Conservation (phyloP, 2,797 vertebrate species). For the Chelon labrosus region DNA sequence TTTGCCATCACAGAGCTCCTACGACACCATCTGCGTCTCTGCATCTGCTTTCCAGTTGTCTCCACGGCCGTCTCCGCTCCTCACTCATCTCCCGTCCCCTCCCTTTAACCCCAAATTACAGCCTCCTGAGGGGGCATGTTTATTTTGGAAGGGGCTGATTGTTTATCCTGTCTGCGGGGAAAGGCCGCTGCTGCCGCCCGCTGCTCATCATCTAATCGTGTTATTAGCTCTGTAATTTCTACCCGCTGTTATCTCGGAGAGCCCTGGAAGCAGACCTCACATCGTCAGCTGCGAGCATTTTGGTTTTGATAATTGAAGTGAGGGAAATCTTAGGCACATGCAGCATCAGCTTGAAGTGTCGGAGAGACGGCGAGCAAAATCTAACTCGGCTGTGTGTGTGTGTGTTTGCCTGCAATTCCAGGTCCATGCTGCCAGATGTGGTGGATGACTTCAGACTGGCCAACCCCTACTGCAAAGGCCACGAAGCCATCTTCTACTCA, state of each 20-base stretch:
- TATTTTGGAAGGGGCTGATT: conserved; percentile 71
- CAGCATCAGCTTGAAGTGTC: neutral
- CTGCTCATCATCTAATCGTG: conserved; percentile 71
- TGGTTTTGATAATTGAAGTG: conserved; percentile 50
- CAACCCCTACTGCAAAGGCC: conserved; percentile 89
- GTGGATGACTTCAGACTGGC: conserved; percentile 93
- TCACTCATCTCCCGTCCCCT: conserved; percentile 44
- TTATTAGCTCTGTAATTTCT: conserved; percentile 77
- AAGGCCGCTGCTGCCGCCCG: conserved; percentile 24
- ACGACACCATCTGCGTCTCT: conserved; percentile 10
- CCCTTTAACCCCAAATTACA: conserved; percentile 77
- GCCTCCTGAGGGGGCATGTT: conserved; percentile 60
- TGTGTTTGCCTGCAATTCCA: conserved; percentile 64
- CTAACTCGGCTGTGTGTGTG: conserved; percentile 24
- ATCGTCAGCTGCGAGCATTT: conserved; percentile 38
- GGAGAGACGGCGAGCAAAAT: conserved; percentile 5
- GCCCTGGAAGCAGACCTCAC: conserved; percentile 43
- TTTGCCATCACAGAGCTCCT: conserved; percentile 19
- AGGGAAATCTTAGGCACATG: no score
- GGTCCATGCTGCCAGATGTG: conserved; percentile 98
- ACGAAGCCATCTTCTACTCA: conserved; percentile 98
- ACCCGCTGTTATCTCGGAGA: conserved; percentile 45
- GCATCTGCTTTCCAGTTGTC: conserved; percentile 47
- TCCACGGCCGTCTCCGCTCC: conserved; percentile 19
- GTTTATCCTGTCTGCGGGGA: conserved; percentile 61